A percentile compares a stretch with the other conserved stretches of the same genome.
These are phyloP conservation scores for Rhinoptilus africanus DNA, from an alignment of 2,113 vertebrate genomes.

Conservation along the genomic window DNA sequence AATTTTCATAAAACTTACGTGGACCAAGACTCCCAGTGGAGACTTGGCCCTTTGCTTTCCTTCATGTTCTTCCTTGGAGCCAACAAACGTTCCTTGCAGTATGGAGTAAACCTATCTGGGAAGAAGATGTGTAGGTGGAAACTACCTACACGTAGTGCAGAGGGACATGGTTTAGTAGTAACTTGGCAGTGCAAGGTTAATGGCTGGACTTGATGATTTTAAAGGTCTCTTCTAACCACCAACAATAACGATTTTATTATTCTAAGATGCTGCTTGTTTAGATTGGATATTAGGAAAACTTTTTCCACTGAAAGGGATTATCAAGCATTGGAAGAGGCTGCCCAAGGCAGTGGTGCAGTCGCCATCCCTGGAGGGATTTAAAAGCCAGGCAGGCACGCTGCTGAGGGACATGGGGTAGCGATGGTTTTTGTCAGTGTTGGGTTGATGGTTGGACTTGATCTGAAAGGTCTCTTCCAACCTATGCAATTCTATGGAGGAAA, in stretches of 20 bases:
- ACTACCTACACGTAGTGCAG: background rate
- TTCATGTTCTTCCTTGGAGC: background rate
- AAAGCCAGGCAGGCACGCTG: too few species aligned
- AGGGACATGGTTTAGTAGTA: background rate
- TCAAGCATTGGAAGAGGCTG: too few species aligned
- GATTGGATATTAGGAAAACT: too few species aligned
- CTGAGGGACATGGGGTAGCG: too few species aligned
- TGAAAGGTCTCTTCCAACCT: too few species aligned
- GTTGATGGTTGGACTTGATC: too few species aligned
- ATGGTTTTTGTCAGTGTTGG: too few species aligned
- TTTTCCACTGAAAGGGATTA: too few species aligned
- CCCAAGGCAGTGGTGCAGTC: too few species aligned
- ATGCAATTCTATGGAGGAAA: too few species aligned
- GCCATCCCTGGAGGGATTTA: too few species aligned
- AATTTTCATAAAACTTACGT: background rate
- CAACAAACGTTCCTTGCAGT: background rate
- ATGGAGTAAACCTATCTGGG: background rate
- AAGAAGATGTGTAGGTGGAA: background rate
- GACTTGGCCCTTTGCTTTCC: background rate
- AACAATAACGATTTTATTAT: background rate
- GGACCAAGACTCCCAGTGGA: background rate
- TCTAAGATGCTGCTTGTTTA: background rate
- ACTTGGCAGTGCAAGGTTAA: background rate
- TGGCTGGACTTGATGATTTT: background rate
- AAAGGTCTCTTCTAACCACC: background rate